Conservation (phyloP, 1,140 invertebrate species). For the Drosophila mayri region DNA sequence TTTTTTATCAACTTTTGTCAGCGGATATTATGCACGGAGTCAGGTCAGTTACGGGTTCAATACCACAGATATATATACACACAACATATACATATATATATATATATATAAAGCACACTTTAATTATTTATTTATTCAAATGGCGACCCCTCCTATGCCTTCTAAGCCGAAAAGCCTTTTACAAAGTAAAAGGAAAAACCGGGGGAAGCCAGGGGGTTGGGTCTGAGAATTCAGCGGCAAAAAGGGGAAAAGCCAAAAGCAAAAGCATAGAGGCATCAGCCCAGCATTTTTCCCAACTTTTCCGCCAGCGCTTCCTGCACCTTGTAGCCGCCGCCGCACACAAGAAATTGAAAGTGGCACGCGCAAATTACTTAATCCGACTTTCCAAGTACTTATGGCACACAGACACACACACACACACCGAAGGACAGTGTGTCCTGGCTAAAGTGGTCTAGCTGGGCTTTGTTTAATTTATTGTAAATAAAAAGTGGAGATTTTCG, state of each 20-base stretch:
- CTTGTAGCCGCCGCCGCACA: neutral
- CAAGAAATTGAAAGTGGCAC: conserved; percentile 73
- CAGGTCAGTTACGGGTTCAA: conserved; percentile 34
- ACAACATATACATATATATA: neutral
- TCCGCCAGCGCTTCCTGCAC: conserved; percentile 1
- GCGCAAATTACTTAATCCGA: conserved; percentile 82
- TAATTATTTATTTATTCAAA: conserved; percentile 79
- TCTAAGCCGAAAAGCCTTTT: conserved; percentile 53
- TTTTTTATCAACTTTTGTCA: conserved; percentile 28
- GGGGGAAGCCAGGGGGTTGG: neutral
- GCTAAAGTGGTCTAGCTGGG: neutral
- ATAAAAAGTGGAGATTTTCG: neutral
- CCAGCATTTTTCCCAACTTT: conserved; percentile 35
- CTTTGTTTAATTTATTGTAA: neutral
- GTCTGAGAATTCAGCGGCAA: neutral
- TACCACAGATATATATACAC: conserved; percentile 7
- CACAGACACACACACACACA: conserved; percentile 26
- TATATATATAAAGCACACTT: conserved; percentile 36
- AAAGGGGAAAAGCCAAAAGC: conserved; percentile 15
- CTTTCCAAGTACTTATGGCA: conserved; percentile 71
- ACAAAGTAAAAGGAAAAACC: conserved; percentile 22
- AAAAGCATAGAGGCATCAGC: neutral
- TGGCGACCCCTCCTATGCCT: conserved; percentile 24
- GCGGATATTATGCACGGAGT: conserved; percentile 26
- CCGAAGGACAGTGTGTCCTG: neutral